Conservation (phyloP, 2,113 vertebrate species). For the Delphinus delphis region DNA sequence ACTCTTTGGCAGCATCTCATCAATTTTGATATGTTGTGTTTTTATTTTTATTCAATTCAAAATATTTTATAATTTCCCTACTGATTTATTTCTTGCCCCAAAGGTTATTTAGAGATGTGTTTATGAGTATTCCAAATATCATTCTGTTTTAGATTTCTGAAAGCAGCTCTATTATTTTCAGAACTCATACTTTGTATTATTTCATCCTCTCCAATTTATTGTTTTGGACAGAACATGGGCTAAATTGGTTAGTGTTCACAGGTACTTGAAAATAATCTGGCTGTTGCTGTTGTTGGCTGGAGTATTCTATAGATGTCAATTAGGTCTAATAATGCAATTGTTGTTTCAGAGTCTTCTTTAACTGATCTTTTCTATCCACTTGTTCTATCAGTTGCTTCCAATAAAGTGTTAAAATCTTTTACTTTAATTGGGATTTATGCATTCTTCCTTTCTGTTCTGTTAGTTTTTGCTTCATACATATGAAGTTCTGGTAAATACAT, state of each 20-base stretch:
- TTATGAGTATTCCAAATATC: not conserved
- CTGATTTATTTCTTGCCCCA: not conserved
- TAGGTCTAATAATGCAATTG: not conserved
- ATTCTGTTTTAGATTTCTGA: not conserved
- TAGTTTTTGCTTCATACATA: not conserved
- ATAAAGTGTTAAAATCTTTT: not conserved
- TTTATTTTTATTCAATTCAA: not conserved
- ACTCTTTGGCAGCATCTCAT: not conserved
- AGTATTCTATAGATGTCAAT: not conserved
- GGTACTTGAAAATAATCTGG: not conserved
- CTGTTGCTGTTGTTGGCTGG: not conserved
- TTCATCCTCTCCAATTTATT: not conserved
- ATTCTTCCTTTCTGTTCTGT: not conserved
- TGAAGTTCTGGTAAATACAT: not conserved
- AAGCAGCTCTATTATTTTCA: not conserved
- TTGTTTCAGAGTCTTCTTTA: not conserved
- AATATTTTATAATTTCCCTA: not conserved
- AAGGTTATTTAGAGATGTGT: not conserved
- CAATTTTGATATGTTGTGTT: not conserved
- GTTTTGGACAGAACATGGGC: not conserved
- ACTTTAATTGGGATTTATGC: not conserved
- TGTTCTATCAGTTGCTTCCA: not conserved
- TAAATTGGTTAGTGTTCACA: not conserved
- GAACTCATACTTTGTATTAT: not conserved
- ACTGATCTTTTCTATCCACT: not conserved